These are phyloP conservation scores for Mixornis gularis DNA, from an alignment of 2,113 vertebrate species.

Conservation along the genomic window DNA sequence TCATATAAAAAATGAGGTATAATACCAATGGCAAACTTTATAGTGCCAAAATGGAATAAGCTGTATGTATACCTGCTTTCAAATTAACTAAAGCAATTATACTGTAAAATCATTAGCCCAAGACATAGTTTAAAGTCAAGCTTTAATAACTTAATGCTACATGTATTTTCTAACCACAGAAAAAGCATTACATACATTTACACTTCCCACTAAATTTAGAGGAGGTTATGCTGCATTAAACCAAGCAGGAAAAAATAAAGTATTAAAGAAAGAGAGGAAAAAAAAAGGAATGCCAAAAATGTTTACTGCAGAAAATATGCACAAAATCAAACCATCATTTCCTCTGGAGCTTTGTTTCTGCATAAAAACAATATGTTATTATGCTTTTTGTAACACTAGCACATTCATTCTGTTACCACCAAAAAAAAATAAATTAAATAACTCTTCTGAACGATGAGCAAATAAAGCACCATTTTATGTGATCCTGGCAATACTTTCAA, in stretches of 20 bases:
- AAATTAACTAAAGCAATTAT: conserved; percentile 65
- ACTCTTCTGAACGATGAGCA: neutral
- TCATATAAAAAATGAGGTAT: conserved; percentile 60
- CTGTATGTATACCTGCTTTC: conserved; percentile 62
- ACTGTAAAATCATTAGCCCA: conserved; percentile 68
- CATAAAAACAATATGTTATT: neutral
- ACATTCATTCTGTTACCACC: neutral
- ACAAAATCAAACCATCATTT: neutral
- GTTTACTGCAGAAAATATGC: neutral
- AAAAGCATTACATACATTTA: conserved; percentile 59
- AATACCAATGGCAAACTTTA: conserved; percentile 67
- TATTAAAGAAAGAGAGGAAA: neutral
- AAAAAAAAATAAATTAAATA: neutral
- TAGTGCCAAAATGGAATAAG: conserved; percentile 64
- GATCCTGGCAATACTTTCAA: neutral
- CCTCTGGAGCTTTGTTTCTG: neutral
- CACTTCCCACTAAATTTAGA: conserved; percentile 53
- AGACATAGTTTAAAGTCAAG: conserved; percentile 65
- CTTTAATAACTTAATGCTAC: conserved; percentile 67
- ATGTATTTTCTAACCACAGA: conserved; percentile 61
- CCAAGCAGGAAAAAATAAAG: conserved; percentile 37
- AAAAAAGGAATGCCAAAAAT: neutral
- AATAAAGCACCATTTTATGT: neutral
- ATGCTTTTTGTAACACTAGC: neutral
- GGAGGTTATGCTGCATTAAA: conserved; percentile 62